Evolutionary conservation across 2,113 vertebrate species (phyloP).

Genomic region (Marcusenius ussheri): DNA sequence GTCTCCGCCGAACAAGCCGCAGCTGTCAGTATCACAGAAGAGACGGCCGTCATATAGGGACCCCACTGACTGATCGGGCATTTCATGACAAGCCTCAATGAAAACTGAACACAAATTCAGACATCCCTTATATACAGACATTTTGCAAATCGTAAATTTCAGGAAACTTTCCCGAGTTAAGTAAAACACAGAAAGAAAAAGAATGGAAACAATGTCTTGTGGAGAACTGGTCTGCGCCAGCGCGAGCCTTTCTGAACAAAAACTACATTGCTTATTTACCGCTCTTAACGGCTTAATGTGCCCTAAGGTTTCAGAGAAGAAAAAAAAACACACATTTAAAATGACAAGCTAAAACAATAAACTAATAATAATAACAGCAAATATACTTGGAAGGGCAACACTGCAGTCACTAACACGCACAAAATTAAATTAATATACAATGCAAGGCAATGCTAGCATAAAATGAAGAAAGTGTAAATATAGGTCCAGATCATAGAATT

Average conservation of each 20-base stretch:
- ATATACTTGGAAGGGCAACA: not conserved
- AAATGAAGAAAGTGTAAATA: not conserved
- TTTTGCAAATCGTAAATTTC: not conserved
- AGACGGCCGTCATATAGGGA: not conserved
- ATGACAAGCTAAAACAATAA: not conserved
- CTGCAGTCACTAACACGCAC: not conserved
- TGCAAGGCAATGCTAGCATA: not conserved
- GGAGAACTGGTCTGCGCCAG: not conserved
- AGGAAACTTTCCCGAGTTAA: not conserved
- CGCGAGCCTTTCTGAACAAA: not conserved
- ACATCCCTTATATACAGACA: not conserved
- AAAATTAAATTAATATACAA: not conserved
- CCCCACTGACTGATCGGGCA: not conserved
- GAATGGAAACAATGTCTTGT: not conserved
- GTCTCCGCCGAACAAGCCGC: not conserved
- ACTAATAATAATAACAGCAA: not conserved
- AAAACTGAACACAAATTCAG: not conserved
- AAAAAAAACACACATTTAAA: not conserved
- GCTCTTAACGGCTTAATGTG: not conserved
- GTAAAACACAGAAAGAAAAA: not conserved
- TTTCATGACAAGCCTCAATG: not conserved
- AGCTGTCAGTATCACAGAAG: not conserved
- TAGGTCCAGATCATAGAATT: not conserved
- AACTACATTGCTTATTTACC: not conserved
- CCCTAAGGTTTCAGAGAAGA: not conserved